phyloP scores from a whole-genome alignment of 1,140 invertebrate genomes.

The Mya arenaria region DNA sequence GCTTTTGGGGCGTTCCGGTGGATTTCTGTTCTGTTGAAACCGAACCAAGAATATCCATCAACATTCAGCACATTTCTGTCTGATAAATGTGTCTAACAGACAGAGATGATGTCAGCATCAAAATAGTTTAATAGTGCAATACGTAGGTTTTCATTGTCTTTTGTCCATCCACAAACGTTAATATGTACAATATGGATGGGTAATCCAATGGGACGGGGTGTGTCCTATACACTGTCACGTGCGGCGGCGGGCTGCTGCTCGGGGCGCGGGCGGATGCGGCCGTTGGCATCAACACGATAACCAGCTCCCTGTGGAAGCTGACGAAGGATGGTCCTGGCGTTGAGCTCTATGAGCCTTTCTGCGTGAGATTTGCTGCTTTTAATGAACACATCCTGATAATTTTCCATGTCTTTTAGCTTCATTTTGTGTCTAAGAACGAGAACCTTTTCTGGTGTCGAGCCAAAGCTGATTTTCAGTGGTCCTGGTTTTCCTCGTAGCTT shows the following conservation, averaged over 20 bases:
- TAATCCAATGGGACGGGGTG: conserved; percentile 3
- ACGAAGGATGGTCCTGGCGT: conserved; percentile 27
- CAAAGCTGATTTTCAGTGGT: conserved; percentile 29
- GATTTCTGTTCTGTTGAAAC: too few species aligned
- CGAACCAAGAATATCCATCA: too few species aligned
- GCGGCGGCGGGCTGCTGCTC: too few species aligned
- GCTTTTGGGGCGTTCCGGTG: too few species aligned
- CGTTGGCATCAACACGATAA: conserved; percentile 24
- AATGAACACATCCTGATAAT: conserved; percentile 17
- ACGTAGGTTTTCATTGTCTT: too few species aligned
- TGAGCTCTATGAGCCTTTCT: conserved; percentile 43
- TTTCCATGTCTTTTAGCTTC: neutral
- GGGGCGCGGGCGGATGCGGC: neutral
- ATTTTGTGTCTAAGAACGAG: conserved; percentile 28
- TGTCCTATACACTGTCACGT: neutral
- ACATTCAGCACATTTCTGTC: too few species aligned
- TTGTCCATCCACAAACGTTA: too few species aligned
- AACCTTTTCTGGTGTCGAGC: conserved; percentile 28
- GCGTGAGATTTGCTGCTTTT: conserved; percentile 46
- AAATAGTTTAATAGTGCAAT: too few species aligned
- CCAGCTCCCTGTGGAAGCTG: neutral
- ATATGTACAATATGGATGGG: too few species aligned
- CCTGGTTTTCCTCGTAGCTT: conserved; percentile 8
- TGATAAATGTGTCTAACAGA: too few species aligned
- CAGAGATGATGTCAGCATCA: too few species aligned